A percentile compares a stretch with the other conserved stretches of the same genome.
Conservation (phyloP, 2,888 invertebrate species). For the Lingula anatina region DNA sequence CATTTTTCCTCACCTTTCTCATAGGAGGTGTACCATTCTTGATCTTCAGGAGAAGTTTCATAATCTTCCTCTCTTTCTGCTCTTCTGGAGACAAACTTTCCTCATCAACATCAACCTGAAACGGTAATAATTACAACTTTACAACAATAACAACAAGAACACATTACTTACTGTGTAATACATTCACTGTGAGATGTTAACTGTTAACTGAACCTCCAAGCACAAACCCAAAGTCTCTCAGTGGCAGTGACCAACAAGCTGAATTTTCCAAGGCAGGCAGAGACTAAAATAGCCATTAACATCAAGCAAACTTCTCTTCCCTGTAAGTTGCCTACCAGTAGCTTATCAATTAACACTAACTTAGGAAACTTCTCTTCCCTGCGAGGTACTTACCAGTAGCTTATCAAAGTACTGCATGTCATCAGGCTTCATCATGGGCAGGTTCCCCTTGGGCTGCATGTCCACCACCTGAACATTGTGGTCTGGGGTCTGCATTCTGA, state of each 20-base stretch:
- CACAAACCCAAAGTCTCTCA: no score
- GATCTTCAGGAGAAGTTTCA: conserved; percentile 95
- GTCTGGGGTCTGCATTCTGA: conserved; percentile 53
- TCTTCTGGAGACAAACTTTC: conserved; percentile 92
- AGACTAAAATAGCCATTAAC: no score
- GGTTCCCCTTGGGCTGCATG: conserved; percentile 92
- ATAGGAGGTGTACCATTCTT: conserved; percentile 99
- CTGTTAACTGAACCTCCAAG: no score
- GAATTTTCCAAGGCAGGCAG: no score
- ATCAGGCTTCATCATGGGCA: conserved; percentile 99
- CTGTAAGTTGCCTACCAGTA: no score
- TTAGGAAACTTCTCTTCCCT: no score
- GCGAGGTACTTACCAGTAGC: conserved; percentile 67
- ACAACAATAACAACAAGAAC: no score
- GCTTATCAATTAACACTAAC: no score
- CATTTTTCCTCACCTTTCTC: conserved; percentile 82
- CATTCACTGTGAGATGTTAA: no score
- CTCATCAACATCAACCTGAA: conserved; percentile 87
- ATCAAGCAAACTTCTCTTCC: no score
- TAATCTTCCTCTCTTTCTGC: conserved; percentile 96
- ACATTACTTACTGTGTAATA: no score
- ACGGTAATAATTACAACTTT: conserved; percentile 1
- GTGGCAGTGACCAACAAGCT: no score
- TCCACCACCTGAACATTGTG: conserved; percentile 67
- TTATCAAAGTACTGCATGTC: conserved; percentile 99